Base-by-base conservation (phyloP, 92 coral and sea anemone species). In the Pocillopora grandis region DNA sequence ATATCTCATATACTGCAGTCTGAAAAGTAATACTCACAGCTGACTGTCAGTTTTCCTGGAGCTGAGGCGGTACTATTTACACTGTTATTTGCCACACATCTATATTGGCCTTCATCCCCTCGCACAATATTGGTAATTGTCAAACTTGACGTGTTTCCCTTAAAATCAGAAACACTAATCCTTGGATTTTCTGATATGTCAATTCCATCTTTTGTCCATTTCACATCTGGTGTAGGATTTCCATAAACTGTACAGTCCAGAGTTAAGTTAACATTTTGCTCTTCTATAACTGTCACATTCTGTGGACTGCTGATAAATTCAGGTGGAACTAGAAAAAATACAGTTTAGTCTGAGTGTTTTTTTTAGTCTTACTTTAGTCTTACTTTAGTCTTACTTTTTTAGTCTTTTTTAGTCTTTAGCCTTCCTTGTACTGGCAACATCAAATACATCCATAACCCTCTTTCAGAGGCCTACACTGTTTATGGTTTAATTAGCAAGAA, bases 71-170 rank as follows among this genome's bases (percentile, higher is more conserved):
- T 16, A 11, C 12, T 72, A 12, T n/a, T 13, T 3, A 17, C 17
- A 60, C 79, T 37, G 49, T 71, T 86, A 36, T 23, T 37, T 11
- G 74, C 89, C 36, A 58, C 78, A 71, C 89, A 86, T 60, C 75
- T 58, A 58, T 86, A 86, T 14, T 27, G n/a, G 15, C 87, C 80
- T 13, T 80, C 62, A 75, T 90, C 85, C 58, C 33, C 20, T 36
- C 81, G 33, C 74, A 11, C n/a, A 15, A 67, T 80, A 76, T 23
- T 19, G n/a, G 57, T 37, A 75, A 88, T 62, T 12, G 65, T 80
- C 57, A 86, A 48, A 66, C 2, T 66, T 19, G 23, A n/a, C 8
- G 18, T 23, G 35, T 66, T 66, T 9, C 27, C 27, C 21, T 0
- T 21, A 18, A 23, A 9, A 9, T 33, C 12, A 11, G 12, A 42